phyloP scores from a whole-genome alignment of 1,140 invertebrate species.

The Cydia amplana region DNA sequence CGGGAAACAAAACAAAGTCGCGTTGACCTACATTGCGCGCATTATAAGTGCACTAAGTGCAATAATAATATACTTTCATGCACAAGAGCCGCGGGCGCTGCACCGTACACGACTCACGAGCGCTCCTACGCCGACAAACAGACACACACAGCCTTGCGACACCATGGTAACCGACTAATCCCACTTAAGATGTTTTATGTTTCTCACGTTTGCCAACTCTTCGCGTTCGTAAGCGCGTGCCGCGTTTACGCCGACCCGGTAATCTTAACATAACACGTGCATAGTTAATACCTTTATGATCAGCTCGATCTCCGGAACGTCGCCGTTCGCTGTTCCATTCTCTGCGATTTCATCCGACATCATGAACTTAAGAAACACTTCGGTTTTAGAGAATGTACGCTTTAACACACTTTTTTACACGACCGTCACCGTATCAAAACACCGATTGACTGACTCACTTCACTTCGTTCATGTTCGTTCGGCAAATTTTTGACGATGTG shows the following conservation, averaged over 20 bases:
- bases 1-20: constrained; percentile 51
- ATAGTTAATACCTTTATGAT: constrained; percentile 86
- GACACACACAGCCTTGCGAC: background rate
- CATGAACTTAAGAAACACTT: constrained; percentile 67
- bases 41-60: constrained; percentile 67
- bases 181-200: constrained; percentile 34
- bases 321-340: constrained; percentile 84
- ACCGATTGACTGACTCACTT: constrained; percentile 57
- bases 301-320: constrained; percentile 88
- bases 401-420: constrained; percentile 61
- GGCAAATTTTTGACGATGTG: constrained; percentile 31
- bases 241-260: constrained; percentile 37
- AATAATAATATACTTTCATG: constrained; percentile 73
- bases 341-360: constrained; percentile 80
- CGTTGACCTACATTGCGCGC: constrained; percentile 65
- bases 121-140: constrained; percentile 2
- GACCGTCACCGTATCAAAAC: constrained; percentile 63
- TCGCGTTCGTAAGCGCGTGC: constrained; percentile 45
- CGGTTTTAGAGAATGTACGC: constrained; percentile 54
- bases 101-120: background rate
- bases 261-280: constrained; percentile 59
- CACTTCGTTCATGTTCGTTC: constrained; percentile 52
- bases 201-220: constrained; percentile 56
- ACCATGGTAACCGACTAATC: constrained; percentile 28
- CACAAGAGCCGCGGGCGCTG: constrained; percentile 45